Evolutionary conservation across 1,140 invertebrate species (phyloP).

Genomic region (Euwallacea fornicatus): DNA sequence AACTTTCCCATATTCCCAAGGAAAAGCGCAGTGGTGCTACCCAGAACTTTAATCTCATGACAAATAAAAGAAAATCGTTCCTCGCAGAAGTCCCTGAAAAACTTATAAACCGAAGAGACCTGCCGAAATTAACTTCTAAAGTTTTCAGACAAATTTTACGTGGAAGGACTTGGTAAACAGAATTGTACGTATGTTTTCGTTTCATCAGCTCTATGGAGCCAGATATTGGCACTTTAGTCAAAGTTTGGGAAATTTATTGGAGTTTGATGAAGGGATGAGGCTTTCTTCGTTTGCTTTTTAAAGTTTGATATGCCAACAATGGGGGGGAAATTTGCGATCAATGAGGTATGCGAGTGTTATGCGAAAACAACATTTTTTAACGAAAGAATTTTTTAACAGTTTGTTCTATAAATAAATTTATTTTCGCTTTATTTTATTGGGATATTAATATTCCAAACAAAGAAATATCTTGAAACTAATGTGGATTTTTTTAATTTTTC

Average conservation of each 20-base stretch:
- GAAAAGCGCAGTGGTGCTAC: conserved; percentile 16
- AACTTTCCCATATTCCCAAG: conserved; percentile 15
- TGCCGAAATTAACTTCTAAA: conserved; percentile 28
- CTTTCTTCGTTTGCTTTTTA: no score
- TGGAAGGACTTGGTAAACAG: conserved; percentile 19
- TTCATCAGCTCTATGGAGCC: conserved; percentile 6
- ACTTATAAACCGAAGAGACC: conserved; percentile 29
- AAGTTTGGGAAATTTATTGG: no score
- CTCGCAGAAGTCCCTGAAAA: conserved; percentile 14
- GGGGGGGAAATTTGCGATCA: no score
- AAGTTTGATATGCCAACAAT: no score
- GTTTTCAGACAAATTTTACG: conserved; percentile 30
- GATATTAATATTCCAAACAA: no score
- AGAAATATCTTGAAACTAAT: not conserved
- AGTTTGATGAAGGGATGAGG: not conserved
- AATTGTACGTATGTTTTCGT: conserved; percentile 15
- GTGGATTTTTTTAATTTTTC: conserved; percentile 31
- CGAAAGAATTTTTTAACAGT: no score
- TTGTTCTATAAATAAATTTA: no score
- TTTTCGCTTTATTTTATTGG: no score
- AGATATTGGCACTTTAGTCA: conserved; percentile 1
- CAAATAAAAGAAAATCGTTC: conserved; percentile 25
- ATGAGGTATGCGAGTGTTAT: no score
- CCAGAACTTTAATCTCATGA: conserved; percentile 26
- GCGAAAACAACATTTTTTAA: no score